Evolutionary conservation across 2,888 invertebrate genomes (phyloP), one percentile per base, ranked within the genome.

Genomic region (Cheiracanthium punctorium): DNA sequence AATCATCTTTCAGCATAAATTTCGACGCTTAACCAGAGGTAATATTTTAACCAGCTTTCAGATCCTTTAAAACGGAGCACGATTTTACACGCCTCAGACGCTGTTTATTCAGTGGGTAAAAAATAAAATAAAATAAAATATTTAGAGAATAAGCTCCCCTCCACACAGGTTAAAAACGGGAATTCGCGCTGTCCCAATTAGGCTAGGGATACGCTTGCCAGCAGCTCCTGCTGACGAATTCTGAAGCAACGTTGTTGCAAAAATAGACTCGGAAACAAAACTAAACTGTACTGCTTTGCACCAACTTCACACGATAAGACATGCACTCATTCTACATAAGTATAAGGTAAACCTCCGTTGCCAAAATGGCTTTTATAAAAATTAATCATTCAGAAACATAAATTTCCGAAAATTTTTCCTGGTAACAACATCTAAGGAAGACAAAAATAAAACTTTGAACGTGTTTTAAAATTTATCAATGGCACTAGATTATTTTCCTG

Each of bases 51-150:
- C 8, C 48, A 17, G n/a, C n/a, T n/a, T n/a, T n/a, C n/a, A n/a
- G n/a, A n/a, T 12, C 12, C 37, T 37, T 8, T 37, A 48, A 10
- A 48, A 48, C 43, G 14, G 43, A 48, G 1, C 2, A 17, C 17
- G 58, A 58, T 58, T 58, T 48, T 58, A 17, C 17, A 17, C 30
- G 29, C 67, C 33, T 72, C 17, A 30, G 30, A 41, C 65, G 72
- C 72, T 84, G 82, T 84, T 84, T 84, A 84, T 84, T 77, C 82
- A 77, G 52, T 84, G 82, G 17, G 30, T 37, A 33, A 77, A 76
- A 65, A 77, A 33, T 73, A 76, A 65, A 77, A 52, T 67, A 20
- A 33, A 33, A 65, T 32, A 65, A 64, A 72, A 80, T 80, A 72
- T 75, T 81, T 81, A 52, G 74, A 37, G 81, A 81, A 70, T 52